Conservation (phyloP, 2,797 vertebrate species). For the Paramormyrops hopkinsi region DNA sequence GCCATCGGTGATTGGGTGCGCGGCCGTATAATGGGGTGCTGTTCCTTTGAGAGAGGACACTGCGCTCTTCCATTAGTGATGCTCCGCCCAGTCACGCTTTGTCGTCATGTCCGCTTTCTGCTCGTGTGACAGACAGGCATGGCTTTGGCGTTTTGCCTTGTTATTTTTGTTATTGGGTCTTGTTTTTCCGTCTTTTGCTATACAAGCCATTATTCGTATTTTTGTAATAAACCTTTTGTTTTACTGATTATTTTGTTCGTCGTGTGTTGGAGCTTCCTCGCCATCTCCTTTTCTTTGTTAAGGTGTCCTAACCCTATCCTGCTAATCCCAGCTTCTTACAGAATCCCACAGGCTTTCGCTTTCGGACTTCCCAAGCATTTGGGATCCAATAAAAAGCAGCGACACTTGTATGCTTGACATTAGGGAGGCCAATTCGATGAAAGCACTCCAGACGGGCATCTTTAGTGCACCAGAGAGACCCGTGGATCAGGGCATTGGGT, state of each 20-base stretch:
- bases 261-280: too few species aligned
- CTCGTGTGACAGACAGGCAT: background rate
- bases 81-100: background rate
- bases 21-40: too few species aligned
- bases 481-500: background rate
- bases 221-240: background rate
- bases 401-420: background rate
- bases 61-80: background rate
- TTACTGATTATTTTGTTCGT: background rate
- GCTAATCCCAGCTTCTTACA: background rate
- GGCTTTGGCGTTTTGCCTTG: background rate
- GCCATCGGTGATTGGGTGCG: background rate
- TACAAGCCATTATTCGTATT: background rate
- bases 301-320: background rate
- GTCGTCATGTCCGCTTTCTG: background rate
- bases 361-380: background rate
- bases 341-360: background rate
- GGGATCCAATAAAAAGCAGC: background rate
- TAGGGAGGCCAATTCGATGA: constrained; percentile 4
- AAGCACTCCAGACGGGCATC: background rate
- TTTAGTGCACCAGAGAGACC: background rate
- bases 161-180: background rate
- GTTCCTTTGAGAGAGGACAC: background rate
- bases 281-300: background rate
- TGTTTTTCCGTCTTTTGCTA: background rate